Evolutionary conservation across 1,140 invertebrate species (phyloP).

Genomic region (Gerris buenoi): DNA sequence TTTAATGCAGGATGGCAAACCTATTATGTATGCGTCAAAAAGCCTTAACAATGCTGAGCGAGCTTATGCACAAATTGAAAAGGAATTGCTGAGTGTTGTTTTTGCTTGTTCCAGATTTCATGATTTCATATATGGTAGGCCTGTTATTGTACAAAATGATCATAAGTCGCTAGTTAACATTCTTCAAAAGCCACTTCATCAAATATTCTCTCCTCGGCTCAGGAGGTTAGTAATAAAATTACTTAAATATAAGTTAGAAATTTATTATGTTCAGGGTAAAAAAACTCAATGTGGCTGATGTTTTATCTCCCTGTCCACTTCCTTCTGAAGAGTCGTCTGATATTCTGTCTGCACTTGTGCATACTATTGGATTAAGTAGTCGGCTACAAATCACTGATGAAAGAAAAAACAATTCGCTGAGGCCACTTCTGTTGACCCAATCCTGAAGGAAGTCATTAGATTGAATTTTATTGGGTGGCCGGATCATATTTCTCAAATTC

Average conservation of each 20-base stretch:
- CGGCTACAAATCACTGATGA: not conserved
- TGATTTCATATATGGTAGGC: not conserved
- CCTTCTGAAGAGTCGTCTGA: not conserved
- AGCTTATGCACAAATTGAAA: conserved; percentile 31
- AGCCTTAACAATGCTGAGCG: conserved; percentile 17
- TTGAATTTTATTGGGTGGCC: conserved; percentile 7
- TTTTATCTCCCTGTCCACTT: not conserved
- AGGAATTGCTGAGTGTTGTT: conserved; percentile 29
- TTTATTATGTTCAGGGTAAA: not conserved
- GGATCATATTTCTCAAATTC: not conserved
- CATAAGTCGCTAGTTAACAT: not conserved
- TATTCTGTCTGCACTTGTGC: not conserved
- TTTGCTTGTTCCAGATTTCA: conserved; percentile 16
- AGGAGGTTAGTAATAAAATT: not conserved
- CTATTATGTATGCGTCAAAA: conserved; percentile 25
- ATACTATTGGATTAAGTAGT: not conserved
- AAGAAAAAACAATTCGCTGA: not conserved
- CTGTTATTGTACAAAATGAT: not conserved
- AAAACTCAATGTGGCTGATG: not conserved
- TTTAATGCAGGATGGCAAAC: conserved; percentile 22
- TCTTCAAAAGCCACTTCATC: not conserved
- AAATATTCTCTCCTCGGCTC: not conserved
- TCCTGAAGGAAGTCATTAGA: not conserved
- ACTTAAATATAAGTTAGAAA: not conserved
- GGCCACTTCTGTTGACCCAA: not conserved